These are phyloP conservation scores for Caenorhabditis angaria DNA, from an alignment of 2,888 invertebrate genomes.

Conservation along the genomic window DNA sequence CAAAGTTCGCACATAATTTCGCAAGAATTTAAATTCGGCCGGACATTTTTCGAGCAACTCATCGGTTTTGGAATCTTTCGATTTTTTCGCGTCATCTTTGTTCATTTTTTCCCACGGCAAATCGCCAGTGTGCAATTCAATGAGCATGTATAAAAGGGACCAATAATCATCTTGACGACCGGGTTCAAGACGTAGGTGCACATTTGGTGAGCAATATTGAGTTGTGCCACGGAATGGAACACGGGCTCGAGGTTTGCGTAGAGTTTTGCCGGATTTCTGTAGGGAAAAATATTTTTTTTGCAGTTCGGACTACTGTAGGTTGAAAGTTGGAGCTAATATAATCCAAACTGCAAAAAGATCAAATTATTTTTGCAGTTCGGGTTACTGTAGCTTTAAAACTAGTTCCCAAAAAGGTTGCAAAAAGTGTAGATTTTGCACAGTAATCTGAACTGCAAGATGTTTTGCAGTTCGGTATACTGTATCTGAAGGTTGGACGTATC, in stretches of 20 bases:
- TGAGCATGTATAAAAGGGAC: conserved; percentile 39
- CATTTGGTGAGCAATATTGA: conserved; percentile 28
- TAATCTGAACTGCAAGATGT: no score
- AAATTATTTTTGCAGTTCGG: no score
- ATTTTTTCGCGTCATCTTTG: conserved; percentile 26
- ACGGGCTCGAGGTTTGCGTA: conserved; percentile 32
- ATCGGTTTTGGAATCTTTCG: conserved; percentile 29
- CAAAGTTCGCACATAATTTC: conserved; percentile 12
- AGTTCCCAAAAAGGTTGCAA: no score
- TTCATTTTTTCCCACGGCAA: conserved; percentile 38
- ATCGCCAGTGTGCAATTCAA: conserved; percentile 28
- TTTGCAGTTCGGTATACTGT: no score
- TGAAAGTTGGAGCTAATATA: no score
- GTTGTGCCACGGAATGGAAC: conserved; percentile 28
- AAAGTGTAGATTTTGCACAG: no score
- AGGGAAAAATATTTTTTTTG: not conserved
- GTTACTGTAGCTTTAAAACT: no score
- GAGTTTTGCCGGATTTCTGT: not conserved
- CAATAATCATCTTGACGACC: conserved; percentile 40
- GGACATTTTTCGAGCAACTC: conserved; percentile 33
- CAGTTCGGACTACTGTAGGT: no score
- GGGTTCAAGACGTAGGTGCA: conserved; percentile 31
- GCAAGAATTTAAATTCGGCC: conserved; percentile 21
- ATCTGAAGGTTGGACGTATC: no score
- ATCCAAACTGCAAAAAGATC: no score